Base-by-base conservation (phyloP, 2,113 vertebrate species). In the Antechinus flavipes region DNA sequence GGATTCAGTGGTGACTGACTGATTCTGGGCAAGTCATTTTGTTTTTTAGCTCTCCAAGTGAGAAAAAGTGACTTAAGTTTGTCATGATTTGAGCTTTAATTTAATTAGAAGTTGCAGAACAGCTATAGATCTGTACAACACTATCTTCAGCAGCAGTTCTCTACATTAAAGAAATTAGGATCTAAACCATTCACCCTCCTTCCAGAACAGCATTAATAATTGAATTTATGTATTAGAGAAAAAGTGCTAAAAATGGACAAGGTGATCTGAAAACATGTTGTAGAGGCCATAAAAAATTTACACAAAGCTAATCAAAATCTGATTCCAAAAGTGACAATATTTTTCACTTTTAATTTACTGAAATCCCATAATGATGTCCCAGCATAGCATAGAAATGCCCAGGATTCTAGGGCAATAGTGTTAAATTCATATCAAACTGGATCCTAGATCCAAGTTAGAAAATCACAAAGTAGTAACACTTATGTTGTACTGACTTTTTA, bases 371-470 rank as follows among this genome's bases (percentile, higher is more conserved):
- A 16, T 76, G 61, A n/a, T 19, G 16, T 22, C 35, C 68, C 22
- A n/a, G 5, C 35, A 76, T 5, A 76, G 68, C 4, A 68, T 68
- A 30, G 61, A 68, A 30, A 2, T 35, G 61, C 16, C 30, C 12
- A n/a, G 68, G 68, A 5, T 16, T n/a, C 35, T 76, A n/a, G 4
- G 16, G 35, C 35, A n/a, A 4, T 6, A 76, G 35, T 76, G 16
- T 95, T 47, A 95, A 6, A 91, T 1, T 91, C 27, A 61, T 22
- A 46, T 49, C 68, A 8, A 76, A 76, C 14, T 35, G 12, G 97
- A 94, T 94, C 54, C 94, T 4, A 56, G 5, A 95, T 97, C 6
- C 52, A 47, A 94, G 90, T 35, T 52, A 93, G 92, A 95, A 58
- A n/a, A 35, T 84, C 68, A 76, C 35, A 76, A 76, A 76, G 5